Conservation (phyloP, 2,888 invertebrate genomes). For the Drosophila kuntzei region DNA sequence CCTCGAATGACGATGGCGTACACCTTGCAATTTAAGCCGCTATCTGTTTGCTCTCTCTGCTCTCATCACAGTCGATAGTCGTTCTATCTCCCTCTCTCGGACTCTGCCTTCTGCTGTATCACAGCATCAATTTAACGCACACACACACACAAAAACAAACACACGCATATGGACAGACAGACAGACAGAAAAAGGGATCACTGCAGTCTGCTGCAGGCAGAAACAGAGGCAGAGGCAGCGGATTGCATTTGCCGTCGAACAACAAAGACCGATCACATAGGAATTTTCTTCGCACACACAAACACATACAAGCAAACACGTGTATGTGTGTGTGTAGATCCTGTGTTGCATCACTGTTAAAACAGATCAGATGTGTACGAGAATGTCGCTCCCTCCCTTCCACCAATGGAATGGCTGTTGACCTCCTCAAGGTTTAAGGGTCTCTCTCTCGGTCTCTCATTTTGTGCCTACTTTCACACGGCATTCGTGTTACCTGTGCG, state of each 20-base stretch:
- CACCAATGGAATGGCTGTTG: slow-evolving; percentile 68
- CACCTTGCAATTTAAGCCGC: slow-evolving; percentile 80
- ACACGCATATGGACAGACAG: slow-evolving; percentile 17
- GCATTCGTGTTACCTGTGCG: slow-evolving; percentile 62
- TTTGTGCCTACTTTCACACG: slow-evolving; percentile 59
- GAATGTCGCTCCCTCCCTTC: slow-evolving; percentile 59
- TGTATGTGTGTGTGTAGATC: slow-evolving; percentile 47
- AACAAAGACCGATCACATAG: slow-evolving; percentile 75
- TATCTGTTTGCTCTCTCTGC: slow-evolving; percentile 60
- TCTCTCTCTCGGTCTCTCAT: slow-evolving; percentile 41
- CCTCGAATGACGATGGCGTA: slow-evolving; percentile 54
- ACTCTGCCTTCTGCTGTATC: slow-evolving; percentile 20
- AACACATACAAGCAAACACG: slow-evolving; percentile 3
- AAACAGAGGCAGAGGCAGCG: too few species aligned
- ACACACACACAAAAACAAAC: slow-evolving; percentile 27
- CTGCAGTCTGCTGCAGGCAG: slow-evolving; percentile 40
- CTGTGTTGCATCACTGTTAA: slow-evolving; percentile 71
- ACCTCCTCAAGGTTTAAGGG: slow-evolving; percentile 65
- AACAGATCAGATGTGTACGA: slow-evolving; percentile 75
- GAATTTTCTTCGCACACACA: slow-evolving; percentile 57
- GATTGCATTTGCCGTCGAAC: slow-evolving; percentile 37
- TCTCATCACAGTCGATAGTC: slow-evolving; percentile 40
- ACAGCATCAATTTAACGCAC: slow-evolving; percentile 67
- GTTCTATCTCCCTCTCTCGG: slow-evolving; percentile 22
- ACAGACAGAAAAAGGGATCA: slow-evolving; percentile 71